Evolutionary conservation across 2,888 invertebrate genomes (phyloP).

Genomic region (Oasisia sp.): DNA sequence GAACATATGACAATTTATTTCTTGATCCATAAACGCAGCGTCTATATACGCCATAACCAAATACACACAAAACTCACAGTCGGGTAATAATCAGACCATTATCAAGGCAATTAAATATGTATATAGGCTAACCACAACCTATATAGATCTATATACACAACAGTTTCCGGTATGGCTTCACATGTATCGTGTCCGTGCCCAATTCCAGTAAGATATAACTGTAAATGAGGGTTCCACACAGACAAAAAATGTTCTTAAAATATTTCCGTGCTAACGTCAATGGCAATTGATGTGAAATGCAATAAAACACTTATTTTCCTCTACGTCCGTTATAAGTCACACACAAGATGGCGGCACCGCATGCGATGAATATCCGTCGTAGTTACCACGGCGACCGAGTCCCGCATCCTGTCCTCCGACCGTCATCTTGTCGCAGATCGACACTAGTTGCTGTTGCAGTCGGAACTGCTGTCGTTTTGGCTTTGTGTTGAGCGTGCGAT

Average conservation of each 20-base stretch:
- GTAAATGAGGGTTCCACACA: neutral
- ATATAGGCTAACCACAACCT: neutral
- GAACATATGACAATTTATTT: neutral
- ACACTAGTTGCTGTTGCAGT: constrained; percentile 29
- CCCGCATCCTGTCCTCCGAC: neutral
- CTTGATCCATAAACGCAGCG: constrained; percentile 1
- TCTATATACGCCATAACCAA: neutral
- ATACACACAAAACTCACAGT: too few species aligned
- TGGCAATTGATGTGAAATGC: neutral
- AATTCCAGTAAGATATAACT: neutral
- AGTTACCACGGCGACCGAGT: neutral
- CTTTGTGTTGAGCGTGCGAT: constrained; percentile 56
- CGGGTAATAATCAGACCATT: neutral
- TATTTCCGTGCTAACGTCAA: neutral
- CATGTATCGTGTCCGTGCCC: neutral
- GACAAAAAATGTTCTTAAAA: neutral
- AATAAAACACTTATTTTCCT: neutral
- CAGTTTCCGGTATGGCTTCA: neutral
- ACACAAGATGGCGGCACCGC: neutral
- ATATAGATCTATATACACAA: neutral
- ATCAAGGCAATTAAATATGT: neutral
- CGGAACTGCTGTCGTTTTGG: constrained; percentile 39
- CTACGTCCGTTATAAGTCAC: neutral
- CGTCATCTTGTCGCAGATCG: constrained; percentile 28
- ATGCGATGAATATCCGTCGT: neutral